Percentiles rank a stretch among this genome's conserved stretches.
Conservation (phyloP, 2,113 vertebrate genomes). For the Pleuronectes platessa region DNA sequence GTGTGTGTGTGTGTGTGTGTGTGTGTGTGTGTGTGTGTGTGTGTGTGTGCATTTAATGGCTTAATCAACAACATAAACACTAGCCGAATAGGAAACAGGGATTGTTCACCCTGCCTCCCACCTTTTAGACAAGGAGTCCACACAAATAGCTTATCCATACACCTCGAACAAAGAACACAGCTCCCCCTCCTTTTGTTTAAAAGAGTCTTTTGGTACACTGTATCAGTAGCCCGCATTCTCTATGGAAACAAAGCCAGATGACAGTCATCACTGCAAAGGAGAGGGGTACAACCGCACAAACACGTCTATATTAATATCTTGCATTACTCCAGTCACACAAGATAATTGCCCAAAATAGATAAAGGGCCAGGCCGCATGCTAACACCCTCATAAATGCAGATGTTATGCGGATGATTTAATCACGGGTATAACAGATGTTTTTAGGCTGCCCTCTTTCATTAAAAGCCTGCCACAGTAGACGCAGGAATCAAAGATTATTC, state of each 20-base stretch:
- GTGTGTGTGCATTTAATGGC: slow-evolving; percentile 47
- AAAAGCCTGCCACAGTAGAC: slow-evolving; percentile 86
- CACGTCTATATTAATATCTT: slow-evolving; percentile 75
- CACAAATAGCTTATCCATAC: slow-evolving; percentile 62
- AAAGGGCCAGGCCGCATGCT: slow-evolving; percentile 77
- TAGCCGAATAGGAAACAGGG: slow-evolving; percentile 58
- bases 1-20: slow-evolving; percentile 21
- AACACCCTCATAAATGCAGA: slow-evolving; percentile 88
- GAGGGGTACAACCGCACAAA: slow-evolving; percentile 50
- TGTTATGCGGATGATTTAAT: slow-evolving; percentile 87
- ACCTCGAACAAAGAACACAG: slow-evolving; percentile 28
- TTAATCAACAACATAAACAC: slow-evolving; percentile 67
- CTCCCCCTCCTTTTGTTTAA: slow-evolving; percentile 58
- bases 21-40: slow-evolving; percentile 1
- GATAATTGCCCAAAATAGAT: slow-evolving; percentile 79
- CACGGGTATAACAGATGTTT: slow-evolving; percentile 85
- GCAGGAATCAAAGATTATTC: slow-evolving; percentile 91
- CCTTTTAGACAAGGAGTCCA: slow-evolving; percentile 42
- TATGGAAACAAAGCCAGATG: slow-evolving; percentile 63
- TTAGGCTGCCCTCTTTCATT: slow-evolving; percentile 89
- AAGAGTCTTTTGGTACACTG: slow-evolving; percentile 47
- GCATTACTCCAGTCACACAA: slow-evolving; percentile 61
- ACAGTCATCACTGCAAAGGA: slow-evolving; percentile 49
- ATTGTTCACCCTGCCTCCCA: slow-evolving; percentile 54
- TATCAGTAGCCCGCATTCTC: slow-evolving; percentile 57